Conservation (phyloP, 2,113 vertebrate genomes). For the Leptobrachium leishanense region DNA sequence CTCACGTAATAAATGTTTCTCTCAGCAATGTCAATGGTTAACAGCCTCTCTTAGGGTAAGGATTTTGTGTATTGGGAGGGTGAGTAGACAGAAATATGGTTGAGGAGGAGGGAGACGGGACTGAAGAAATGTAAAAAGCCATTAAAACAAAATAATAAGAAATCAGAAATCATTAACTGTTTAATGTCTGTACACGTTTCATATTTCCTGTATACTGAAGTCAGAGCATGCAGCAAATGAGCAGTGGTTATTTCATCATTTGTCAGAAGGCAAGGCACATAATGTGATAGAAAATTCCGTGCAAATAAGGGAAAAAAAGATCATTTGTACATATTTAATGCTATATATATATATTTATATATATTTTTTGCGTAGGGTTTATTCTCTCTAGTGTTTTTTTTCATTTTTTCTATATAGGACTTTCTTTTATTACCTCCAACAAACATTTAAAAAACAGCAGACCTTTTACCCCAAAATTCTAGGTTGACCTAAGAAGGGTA, state of each 20-base stretch:
- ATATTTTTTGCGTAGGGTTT: conserved; percentile 40
- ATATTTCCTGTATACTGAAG: conserved; percentile 67
- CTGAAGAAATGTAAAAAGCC: conserved; percentile 20
- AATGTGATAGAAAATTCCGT: conserved; percentile 91
- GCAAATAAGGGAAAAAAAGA: conserved; percentile 84
- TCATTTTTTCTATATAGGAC: conserved; percentile 5
- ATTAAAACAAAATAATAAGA: conserved; percentile 35
- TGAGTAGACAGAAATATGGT: background rate
- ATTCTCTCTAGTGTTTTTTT: conserved; percentile 49
- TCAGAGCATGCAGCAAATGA: conserved; percentile 81
- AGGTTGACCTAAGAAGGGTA: background rate
- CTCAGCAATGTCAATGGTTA: conserved; percentile 20
- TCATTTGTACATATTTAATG: conserved; percentile 53
- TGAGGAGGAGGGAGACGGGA: conserved; percentile 2
- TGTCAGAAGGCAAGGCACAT: conserved; percentile 94
- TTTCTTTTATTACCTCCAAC: conserved; percentile 20
- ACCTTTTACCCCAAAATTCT: background rate
- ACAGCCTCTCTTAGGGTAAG: conserved; percentile 15
- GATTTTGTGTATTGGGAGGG: background rate
- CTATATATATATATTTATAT: conserved; percentile 43
- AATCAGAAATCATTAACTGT: conserved; percentile 44
- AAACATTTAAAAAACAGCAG: conserved; percentile 22
- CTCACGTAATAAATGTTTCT: too few species aligned
- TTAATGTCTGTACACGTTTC: conserved; percentile 57
- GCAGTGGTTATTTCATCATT: conserved; percentile 71